Percentiles rank a stretch among this genome's conserved stretches.
Conservation (phyloP, 2,797 vertebrate species). For the Poeciliopsis gracilis region DNA sequence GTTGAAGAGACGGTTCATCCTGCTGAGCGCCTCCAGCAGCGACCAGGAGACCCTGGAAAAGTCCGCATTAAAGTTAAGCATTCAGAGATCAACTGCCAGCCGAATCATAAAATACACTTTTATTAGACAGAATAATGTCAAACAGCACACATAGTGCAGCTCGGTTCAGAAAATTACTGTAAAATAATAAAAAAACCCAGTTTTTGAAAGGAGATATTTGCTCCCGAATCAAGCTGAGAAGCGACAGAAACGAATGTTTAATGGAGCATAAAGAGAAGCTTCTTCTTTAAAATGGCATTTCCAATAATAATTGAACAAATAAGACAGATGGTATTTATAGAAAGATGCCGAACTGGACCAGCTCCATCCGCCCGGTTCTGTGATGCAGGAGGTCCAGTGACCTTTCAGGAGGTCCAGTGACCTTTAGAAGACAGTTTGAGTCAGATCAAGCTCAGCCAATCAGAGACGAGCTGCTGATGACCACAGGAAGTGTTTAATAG, state of each 20-base stretch:
- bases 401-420: neutral
- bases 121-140: accelerated
- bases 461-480: neutral
- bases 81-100: neutral
- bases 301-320: neutral
- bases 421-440: neutral
- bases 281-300: neutral
- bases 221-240: conserved; percentile 3
- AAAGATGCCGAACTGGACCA: neutral
- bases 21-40: conserved; percentile 18
- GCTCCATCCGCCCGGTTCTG: neutral
- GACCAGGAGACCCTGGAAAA: neutral
- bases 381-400: conserved; percentile 6
- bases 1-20: neutral
- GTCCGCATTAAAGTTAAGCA: neutral
- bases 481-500: neutral
- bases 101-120: neutral
- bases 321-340: too few relatives aligned
- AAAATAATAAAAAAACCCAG: neutral
- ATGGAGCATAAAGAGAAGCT: neutral
- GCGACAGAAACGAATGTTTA: conserved; percentile 12
- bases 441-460: neutral
- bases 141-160: accelerated
- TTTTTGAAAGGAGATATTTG: conserved; percentile 35
- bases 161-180: accelerated